Evolutionary conservation across 2,888 invertebrate species (phyloP), one percentile per base, ranked within the genome.

Genomic region (Chirona hameri): DNA sequence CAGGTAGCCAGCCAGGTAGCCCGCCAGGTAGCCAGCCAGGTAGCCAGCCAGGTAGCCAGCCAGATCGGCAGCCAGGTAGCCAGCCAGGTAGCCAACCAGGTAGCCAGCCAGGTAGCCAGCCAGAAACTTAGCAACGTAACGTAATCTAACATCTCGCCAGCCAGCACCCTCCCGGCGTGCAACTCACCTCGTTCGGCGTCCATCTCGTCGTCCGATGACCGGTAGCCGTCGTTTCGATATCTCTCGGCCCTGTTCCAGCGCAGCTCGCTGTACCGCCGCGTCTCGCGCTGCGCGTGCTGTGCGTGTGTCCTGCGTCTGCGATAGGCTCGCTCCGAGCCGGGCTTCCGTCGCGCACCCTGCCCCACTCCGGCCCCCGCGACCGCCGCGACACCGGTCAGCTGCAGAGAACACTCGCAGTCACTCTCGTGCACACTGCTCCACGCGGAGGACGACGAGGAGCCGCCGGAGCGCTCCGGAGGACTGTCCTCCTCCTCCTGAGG

Each of bases 341-440:
- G 10, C 52, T 18, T 52, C 15, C 69, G 29, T 0, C 29, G 27
- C 69, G 7, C 29, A 29, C 69, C n/a, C n/a, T 69, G 69, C 14
- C 69, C 24, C 29, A 15, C 29, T 10, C n/a, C 15, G 14, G 9
- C 60, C 1, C 21, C 21, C 24, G 9, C 60, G 21, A 27, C 1
- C n/a, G 29, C 29, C 39, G 69, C 29, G 69, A 21, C 69, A 72
- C 72, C 31, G 46, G 12, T 31, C 15, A 76, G 76, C 46, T 24
- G 76, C 24, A 76, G 76, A 24, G 76, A 76, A 46, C 76, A 76
- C 46, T 46, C 39, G 46, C 76, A 76, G 24, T 76, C 76, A 24
- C 76, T 76, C 24, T 76, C 76, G 76, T 76, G 76, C 5, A 76
- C 76, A 24, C 76, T 76, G 76, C 76, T 76, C 76, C 76, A 76